Percentiles rank a stretch among this genome's conserved stretches.
Evolutionary conservation across 2,888 invertebrate species (phyloP).

Genomic region (Bombylius discolor): DNA sequence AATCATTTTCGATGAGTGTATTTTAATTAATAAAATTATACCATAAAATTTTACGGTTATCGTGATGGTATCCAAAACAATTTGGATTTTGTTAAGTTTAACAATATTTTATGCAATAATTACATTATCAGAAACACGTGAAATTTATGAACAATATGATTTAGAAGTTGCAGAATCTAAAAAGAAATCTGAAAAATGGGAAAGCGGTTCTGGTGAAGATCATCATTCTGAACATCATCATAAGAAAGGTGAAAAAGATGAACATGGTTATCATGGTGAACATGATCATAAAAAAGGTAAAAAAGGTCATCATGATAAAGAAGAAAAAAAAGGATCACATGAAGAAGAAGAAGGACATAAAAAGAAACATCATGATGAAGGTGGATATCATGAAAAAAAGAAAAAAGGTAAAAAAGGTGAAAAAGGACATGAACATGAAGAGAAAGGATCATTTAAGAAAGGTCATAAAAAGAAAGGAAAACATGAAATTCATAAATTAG

Average conservation of each 20-base stretch:
- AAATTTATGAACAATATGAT: slow-evolving; percentile 19
- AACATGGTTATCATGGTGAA: slow-evolving; percentile 56
- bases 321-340: slow-evolving; percentile 39
- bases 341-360: slow-evolving; percentile 39
- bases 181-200: slow-evolving; percentile 29
- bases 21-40: neutral
- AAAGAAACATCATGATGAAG: slow-evolving; percentile 40
- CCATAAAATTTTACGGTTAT: neutral
- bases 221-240: slow-evolving; percentile 51
- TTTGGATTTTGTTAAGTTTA: slow-evolving; percentile 12
- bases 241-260: slow-evolving; percentile 55
- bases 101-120: slow-evolving; percentile 14
- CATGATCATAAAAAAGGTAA: slow-evolving; percentile 52
- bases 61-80: slow-evolving; percentile 14
- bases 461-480: slow-evolving; percentile 78
- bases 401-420: slow-evolving; percentile 41
- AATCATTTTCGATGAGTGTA: neutral
- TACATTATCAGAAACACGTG: slow-evolving; percentile 13
- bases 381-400: slow-evolving; percentile 37
- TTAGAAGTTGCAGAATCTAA: slow-evolving; percentile 29
- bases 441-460: slow-evolving; percentile 60
- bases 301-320: slow-evolving; percentile 62
- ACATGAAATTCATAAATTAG: slow-evolving; percentile 71
- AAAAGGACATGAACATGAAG: slow-evolving; percentile 38
- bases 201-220: slow-evolving; percentile 52